These are phyloP conservation scores for Drosophila murphyi DNA, from an alignment of 1,140 invertebrate species.

Conservation along the genomic window DNA sequence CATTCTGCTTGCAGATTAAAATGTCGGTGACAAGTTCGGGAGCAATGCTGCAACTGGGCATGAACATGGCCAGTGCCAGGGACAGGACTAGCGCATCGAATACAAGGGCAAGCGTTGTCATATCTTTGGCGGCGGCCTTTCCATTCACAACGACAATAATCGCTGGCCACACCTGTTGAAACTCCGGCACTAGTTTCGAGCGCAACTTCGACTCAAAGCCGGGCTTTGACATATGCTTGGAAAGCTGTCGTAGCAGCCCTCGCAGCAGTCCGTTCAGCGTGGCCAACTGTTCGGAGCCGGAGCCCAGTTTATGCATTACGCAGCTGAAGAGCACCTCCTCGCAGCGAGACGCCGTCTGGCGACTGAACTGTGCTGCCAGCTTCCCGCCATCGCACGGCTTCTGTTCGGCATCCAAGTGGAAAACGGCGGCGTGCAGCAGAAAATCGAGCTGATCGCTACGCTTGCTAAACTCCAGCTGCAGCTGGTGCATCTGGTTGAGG, in stretches of 20 bases:
- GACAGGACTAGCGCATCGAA: conserved; percentile 59
- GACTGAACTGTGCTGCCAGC: conserved; percentile 47
- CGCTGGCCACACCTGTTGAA: conserved; percentile 28
- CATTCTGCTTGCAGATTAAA: conserved; percentile 49
- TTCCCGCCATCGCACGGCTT: conserved; percentile 5
- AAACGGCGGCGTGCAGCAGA: conserved; percentile 26
- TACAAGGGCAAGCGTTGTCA: conserved; percentile 10
- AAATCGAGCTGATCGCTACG: conserved; percentile 14
- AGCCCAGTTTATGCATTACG: conserved; percentile 26
- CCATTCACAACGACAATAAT: background rate
- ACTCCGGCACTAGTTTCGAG: background rate
- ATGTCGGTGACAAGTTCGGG: conserved; percentile 39
- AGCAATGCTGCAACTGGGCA: conserved; percentile 12
- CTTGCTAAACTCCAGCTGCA: conserved; percentile 32
- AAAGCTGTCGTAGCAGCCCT: conserved; percentile 9
- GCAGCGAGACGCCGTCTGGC: conserved; percentile 34
- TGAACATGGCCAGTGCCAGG: conserved; percentile 38
- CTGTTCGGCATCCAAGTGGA: conserved; percentile 28
- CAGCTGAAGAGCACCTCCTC: conserved; percentile 48
- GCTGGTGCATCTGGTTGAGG: conserved; percentile 51
- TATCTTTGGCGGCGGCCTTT: background rate
- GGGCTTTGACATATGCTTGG: background rate
- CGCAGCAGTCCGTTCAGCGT: conserved; percentile 1
- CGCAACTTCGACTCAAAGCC: conserved; percentile 28
- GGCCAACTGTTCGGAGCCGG: background rate